Evolutionary conservation across 2,113 vertebrate genomes (phyloP).

Genomic region (Daboia siamensis): DNA sequence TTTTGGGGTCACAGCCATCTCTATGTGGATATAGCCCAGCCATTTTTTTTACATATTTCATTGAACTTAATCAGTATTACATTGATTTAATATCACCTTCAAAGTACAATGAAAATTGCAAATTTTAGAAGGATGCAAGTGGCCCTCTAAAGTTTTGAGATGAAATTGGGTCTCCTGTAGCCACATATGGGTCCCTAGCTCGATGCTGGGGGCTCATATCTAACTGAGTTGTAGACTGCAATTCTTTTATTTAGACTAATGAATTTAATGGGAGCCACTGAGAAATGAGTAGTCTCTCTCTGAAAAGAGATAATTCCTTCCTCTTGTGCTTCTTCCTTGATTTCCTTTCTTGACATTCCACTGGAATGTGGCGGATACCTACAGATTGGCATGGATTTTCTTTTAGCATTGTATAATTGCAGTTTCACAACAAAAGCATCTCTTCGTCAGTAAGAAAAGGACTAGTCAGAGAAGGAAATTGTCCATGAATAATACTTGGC

Average conservation of each 20-base stretch:
- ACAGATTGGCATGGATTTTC: background rate
- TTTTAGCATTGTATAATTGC: background rate
- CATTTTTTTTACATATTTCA: background rate
- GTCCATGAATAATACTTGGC: slow-evolving; percentile 13
- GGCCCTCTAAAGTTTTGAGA: background rate
- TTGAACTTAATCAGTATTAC: background rate
- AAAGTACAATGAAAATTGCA: background rate
- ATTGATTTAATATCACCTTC: background rate
- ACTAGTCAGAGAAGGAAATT: slow-evolving; percentile 23
- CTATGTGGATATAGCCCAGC: no score
- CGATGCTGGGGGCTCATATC: background rate
- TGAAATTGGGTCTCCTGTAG: background rate
- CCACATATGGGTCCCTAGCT: background rate
- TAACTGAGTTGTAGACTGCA: background rate
- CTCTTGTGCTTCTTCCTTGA: background rate
- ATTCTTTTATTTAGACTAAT: background rate
- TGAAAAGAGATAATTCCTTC: background rate
- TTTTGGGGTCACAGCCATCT: no score
- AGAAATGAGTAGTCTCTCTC: background rate
- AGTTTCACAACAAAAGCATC: background rate
- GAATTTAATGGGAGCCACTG: background rate
- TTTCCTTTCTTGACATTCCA: background rate
- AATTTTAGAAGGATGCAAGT: background rate
- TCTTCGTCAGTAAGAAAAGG: background rate
- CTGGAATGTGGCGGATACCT: background rate